phyloP scores from a whole-genome alignment of 2,797 vertebrate species.

The Momotus momota region DNA sequence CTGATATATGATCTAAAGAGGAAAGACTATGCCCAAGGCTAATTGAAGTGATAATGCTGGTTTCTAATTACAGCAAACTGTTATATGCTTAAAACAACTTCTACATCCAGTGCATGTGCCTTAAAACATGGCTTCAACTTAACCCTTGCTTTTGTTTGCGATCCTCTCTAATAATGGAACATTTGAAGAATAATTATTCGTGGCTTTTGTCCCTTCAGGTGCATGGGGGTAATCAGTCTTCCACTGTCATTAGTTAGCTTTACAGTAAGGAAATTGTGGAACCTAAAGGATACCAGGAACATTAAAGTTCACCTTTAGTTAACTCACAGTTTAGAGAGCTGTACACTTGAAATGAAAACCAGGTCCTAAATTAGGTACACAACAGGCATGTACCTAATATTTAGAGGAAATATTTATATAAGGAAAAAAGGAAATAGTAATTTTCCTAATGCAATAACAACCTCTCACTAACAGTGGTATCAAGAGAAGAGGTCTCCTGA shows the following conservation, averaged over 20 bases:
- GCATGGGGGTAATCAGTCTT: background rate
- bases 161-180: background rate
- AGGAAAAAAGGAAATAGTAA: background rate
- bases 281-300: background rate
- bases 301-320: background rate
- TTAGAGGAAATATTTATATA: background rate
- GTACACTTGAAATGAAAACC: background rate
- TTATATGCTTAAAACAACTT: background rate
- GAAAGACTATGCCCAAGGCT: slow-evolving; percentile 63
- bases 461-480: background rate
- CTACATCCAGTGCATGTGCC: background rate
- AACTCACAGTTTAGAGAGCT: background rate
- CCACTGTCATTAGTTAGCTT: background rate
- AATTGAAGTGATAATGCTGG: slow-evolving; percentile 60
- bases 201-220: background rate
- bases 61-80: slow-evolving; percentile 68
- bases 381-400: background rate
- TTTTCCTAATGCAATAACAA: background rate
- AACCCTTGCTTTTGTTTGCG: background rate
- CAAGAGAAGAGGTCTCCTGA: background rate
- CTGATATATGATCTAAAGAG: slow-evolving; percentile 70
- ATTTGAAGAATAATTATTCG: background rate
- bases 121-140: background rate
- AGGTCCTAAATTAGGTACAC: background rate
- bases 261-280: background rate